Conservation (phyloP, 2,113 vertebrate species). For the Leucoraja erinaceus region DNA sequence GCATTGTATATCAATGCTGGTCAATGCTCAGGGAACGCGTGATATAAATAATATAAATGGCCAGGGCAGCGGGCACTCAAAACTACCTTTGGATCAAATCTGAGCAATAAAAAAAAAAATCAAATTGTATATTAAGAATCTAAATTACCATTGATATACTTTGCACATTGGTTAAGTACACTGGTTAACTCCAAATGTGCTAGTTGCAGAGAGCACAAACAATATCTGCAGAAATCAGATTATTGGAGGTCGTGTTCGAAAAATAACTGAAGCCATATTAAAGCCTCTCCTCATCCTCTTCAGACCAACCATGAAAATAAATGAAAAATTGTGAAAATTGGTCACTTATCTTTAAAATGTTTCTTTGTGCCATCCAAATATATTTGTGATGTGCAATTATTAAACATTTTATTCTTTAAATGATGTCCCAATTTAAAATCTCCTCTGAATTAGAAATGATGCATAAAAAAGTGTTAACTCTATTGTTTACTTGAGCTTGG, state of each 20-base stretch:
- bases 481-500: neutral
- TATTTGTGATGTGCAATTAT: neutral
- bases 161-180: conserved; percentile 47
- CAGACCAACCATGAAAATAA: neutral
- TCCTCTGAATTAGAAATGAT: neutral
- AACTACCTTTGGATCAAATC: conserved; percentile 75
- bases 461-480: neutral
- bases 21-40: conserved; percentile 94
- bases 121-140: conserved; percentile 84
- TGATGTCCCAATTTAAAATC: neutral
- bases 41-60: conserved; percentile 99
- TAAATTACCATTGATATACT: conserved; percentile 55
- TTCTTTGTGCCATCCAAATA: neutral
- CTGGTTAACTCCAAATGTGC: conserved; percentile 56
- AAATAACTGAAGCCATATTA: neutral
- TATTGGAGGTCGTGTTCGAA: neutral
- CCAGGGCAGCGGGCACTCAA: conserved; percentile 83
- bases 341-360: neutral
- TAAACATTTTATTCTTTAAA: neutral
- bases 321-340: neutral
- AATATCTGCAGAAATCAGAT: conserved; percentile 6
- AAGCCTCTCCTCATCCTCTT: neutral
- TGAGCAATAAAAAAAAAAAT: conserved; percentile 86
- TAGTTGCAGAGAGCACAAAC: conserved; percentile 39
- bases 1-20: conserved; percentile 99